phyloP scores from a whole-genome alignment of 53 echinoderm and acorn worm genomes.

The Echinarachnius parma region DNA sequence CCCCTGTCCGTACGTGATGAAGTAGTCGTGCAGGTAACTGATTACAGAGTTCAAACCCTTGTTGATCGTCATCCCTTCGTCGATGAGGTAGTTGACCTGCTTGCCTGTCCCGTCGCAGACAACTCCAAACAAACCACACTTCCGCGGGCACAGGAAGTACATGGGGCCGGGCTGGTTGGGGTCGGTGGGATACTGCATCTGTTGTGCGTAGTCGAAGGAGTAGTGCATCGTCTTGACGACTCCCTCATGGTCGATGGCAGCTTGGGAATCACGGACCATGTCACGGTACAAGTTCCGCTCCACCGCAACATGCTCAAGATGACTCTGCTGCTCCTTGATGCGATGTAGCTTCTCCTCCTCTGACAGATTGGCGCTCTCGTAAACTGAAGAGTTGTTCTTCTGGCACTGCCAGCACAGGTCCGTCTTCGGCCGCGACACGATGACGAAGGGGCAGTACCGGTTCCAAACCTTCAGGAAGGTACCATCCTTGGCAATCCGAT shows the following conservation, averaged over 20 bases:
- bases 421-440: conserved; percentile 42
- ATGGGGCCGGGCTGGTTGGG: conserved; percentile 62
- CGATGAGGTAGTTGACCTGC: conserved; percentile 76
- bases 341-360: conserved; percentile 25
- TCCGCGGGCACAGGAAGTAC: conserved; percentile 54
- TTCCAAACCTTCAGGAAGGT: conserved; percentile 52
- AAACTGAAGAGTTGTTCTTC: conserved; percentile 36
- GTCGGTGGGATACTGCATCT: too few relatives aligned
- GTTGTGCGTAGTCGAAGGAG: too few relatives aligned
- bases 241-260: too few relatives aligned
- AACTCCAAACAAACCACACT: conserved; percentile 59
- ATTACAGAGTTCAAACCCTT: too few relatives aligned
- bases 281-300: conserved; percentile 31
- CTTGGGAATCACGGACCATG: too few relatives aligned
- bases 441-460: conserved; percentile 38
- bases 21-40: too few relatives aligned
- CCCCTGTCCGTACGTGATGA: too few relatives aligned
- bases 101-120: conserved; percentile 40
- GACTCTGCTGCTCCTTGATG: conserved; percentile 24
- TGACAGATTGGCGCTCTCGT: conserved; percentile 39
- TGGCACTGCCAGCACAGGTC: too few relatives aligned
- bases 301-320: conserved; percentile 13
- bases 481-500: background rate
- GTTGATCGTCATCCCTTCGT: too few relatives aligned
- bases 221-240: too few relatives aligned